Evolutionary conservation across 53 echinoderm and acorn worm species (phyloP).

Genomic region (Holothuria scabra): DNA sequence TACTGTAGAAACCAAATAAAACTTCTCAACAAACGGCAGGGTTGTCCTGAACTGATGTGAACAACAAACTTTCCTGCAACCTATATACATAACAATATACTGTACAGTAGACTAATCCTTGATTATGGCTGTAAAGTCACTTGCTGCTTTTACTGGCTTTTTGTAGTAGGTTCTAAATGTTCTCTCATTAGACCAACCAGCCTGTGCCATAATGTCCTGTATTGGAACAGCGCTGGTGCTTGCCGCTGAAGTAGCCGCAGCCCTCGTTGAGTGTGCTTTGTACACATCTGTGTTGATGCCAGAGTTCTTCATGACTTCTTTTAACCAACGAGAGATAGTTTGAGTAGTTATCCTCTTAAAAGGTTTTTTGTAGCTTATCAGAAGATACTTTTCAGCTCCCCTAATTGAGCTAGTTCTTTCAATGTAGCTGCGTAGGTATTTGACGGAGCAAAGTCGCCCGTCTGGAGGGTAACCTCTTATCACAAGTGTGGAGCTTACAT

Average conservation of each 20-base stretch:
- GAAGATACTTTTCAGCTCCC: slow-evolving; percentile 1
- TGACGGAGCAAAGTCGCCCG: background rate
- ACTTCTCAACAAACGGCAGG: too few relatives aligned
- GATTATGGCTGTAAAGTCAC: too few relatives aligned
- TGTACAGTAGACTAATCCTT: too few relatives aligned
- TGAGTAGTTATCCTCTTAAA: background rate
- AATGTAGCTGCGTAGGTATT: background rate
- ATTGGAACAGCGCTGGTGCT: background rate
- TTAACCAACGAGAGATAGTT: slow-evolving; percentile 5
- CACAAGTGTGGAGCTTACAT: background rate
- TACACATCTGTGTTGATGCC: slow-evolving; percentile 40
- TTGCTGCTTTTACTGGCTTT: background rate
- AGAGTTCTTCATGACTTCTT: slow-evolving; percentile 5
- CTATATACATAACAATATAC: too few relatives aligned
- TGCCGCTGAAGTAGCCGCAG: slow-evolving; percentile 4
- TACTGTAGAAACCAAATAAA: too few relatives aligned
- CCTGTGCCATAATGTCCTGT: background rate
- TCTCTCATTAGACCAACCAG: background rate
- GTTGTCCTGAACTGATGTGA: too few relatives aligned
- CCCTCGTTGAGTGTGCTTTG: slow-evolving; percentile 50
- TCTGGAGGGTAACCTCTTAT: slow-evolving; percentile 18
- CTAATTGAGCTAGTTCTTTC: background rate
- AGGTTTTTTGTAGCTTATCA: slow-evolving; percentile 23
- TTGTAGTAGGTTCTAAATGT: slow-evolving; percentile 45
- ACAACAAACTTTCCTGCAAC: too few relatives aligned